Base-by-base conservation (phyloP, 2,113 vertebrate species). In the Oncorhynchus gorbuscha region DNA sequence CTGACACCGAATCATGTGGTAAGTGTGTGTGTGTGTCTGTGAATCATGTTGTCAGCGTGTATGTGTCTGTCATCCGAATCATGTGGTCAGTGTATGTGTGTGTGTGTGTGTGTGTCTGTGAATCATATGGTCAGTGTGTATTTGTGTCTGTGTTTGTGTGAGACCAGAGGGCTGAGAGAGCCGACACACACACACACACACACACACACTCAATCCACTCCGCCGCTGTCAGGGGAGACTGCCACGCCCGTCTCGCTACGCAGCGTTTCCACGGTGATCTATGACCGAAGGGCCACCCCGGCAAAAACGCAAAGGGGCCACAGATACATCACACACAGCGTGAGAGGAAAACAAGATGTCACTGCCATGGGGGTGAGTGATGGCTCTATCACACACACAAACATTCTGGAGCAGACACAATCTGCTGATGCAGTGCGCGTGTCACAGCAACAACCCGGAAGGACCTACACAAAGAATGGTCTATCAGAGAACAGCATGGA, bases 341-440 rank as follows among this genome's bases (percentile, higher is more conserved):
- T 72, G 77, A 83, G 78, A 90, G 83, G 76, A 85, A 92, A 92
- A 92, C 89, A 91, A 92, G 87, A 89, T 83, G 89, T 91, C 88
- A 86, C 77, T 89, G 91, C 88, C 89, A 90, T 62, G 71, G 82
- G 83, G 59, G 77, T 89, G 90, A 91, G 86, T 88, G 86, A 92
- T 91, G 83, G 82, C 85, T 88, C 89, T 84, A 85, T 90, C 83
- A 82, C 59, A 79, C 73, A 73, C 69, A 62, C 69, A 77, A 6
- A 14, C 72, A 39, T 28, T 35, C 30, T 16, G 28, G 32, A 28
- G 22, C 66, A 68, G 3, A 32, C 66, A 68, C 30, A 20, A 68
- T 24, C 32, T 28, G 14, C 8, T 30, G 45, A 24, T 4, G 64
- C 20, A 59, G 22, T 49, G 39, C 58, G 22, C 59, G 64, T 51